Evolutionary conservation across 2,888 invertebrate genomes (phyloP).

Genomic region (Hypena proboscidalis): DNA sequence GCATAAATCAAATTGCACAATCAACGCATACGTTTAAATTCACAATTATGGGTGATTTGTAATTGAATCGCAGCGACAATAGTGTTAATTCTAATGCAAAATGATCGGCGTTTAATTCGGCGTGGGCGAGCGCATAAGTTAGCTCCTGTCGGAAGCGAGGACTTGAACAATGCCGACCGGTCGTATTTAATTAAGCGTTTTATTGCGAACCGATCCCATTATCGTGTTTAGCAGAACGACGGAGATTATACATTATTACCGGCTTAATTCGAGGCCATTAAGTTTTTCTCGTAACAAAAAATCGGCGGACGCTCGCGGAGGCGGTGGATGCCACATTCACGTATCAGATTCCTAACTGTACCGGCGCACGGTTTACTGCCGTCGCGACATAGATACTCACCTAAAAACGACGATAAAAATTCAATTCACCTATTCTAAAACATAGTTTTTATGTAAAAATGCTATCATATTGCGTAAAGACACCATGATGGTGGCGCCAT

Average conservation of each 20-base stretch:
- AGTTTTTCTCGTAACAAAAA: slow-evolving; percentile 45
- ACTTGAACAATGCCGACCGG: slow-evolving; percentile 48
- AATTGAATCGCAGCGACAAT: slow-evolving; percentile 52
- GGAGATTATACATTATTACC: slow-evolving; percentile 32
- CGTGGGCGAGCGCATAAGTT: slow-evolving; percentile 64
- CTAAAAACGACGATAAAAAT: slow-evolving; percentile 68
- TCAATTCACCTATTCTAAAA: slow-evolving; percentile 61
- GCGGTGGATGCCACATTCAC: slow-evolving; percentile 52
- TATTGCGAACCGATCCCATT: slow-evolving; percentile 39
- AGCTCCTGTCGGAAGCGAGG: slow-evolving; percentile 66
- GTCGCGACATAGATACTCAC: slow-evolving; percentile 60
- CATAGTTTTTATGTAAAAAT: slow-evolving; percentile 59
- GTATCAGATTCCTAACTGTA: slow-evolving; percentile 78
- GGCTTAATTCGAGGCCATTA: slow-evolving; percentile 43
- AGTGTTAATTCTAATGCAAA: slow-evolving; percentile 64
- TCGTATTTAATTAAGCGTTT: slow-evolving; percentile 51
- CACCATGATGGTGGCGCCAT: slow-evolving; percentile 55
- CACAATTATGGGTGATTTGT: slow-evolving; percentile 46
- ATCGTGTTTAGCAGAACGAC: slow-evolving; percentile 32
- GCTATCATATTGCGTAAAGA: slow-evolving; percentile 55
- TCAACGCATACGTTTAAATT: slow-evolving; percentile 52
- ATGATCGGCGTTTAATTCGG: slow-evolving; percentile 64
- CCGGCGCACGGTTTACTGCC: slow-evolving; percentile 52
- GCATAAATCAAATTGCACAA: slow-evolving; percentile 67
- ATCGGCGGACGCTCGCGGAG: slow-evolving; percentile 24